phyloP scores from a whole-genome alignment of 2,888 invertebrate genomes.

The Habrosyne pyritoides region DNA sequence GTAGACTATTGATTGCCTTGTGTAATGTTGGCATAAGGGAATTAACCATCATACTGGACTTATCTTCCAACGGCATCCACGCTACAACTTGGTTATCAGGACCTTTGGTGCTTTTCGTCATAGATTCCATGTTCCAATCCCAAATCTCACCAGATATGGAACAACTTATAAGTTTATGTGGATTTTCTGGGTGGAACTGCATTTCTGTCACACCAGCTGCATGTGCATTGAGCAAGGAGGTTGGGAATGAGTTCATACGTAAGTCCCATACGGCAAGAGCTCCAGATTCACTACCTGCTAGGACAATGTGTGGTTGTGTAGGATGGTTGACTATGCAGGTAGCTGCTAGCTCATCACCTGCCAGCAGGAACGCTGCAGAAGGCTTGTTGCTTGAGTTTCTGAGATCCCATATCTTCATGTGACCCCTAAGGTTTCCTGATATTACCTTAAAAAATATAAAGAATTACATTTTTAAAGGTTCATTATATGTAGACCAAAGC shows the following conservation, averaged over 20 bases:
- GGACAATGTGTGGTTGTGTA: conserved; percentile 91
- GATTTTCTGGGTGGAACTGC: conserved; percentile 93
- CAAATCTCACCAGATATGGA: conserved; percentile 93
- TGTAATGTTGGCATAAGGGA: conserved; percentile 89
- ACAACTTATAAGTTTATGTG: conserved; percentile 92
- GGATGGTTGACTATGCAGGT: conserved; percentile 93
- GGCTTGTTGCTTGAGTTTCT: conserved; percentile 86
- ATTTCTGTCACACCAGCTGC: conserved; percentile 91
- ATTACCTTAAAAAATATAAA: conserved; percentile 82
- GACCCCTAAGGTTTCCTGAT: conserved; percentile 93
- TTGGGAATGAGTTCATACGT: conserved; percentile 91
- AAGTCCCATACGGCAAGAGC: conserved; percentile 95
- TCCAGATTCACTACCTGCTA: conserved; percentile 94
- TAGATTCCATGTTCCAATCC: conserved; percentile 91
- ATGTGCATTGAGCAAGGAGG: conserved; percentile 91
- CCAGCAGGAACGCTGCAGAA: conserved; percentile 87
- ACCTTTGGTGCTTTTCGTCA: conserved; percentile 66
- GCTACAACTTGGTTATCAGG: conserved; percentile 74
- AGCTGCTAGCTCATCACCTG: conserved; percentile 88
- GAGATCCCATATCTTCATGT: conserved; percentile 95
- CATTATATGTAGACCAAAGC: background rate
- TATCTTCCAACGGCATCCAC: conserved; percentile 88
- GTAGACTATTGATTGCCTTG: conserved; percentile 92
- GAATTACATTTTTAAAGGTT: conserved; percentile 4
- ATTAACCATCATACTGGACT: conserved; percentile 87